phyloP scores from a whole-genome alignment of 2,797 vertebrate genomes.

The Silurus lanzhouensis region DNA sequence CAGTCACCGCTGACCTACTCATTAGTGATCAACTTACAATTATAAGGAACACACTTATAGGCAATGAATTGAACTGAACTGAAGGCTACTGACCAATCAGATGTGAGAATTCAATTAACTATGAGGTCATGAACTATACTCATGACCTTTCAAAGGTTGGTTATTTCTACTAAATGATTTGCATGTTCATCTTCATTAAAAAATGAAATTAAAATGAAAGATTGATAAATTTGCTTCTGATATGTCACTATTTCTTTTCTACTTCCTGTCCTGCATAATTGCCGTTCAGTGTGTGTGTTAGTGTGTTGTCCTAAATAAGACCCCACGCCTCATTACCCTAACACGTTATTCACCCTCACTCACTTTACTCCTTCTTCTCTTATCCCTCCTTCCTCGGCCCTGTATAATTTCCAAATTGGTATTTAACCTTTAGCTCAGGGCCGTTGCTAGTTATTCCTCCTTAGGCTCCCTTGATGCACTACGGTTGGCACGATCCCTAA shows the following conservation, averaged over 20 bases:
- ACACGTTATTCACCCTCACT: background rate
- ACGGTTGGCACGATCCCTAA: constrained; percentile 56
- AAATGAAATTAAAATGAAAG: background rate
- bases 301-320: constrained; percentile 2
- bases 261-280: background rate
- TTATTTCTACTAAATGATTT: background rate
- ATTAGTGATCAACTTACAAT: no score
- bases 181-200: background rate
- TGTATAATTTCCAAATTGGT: constrained; percentile 59
- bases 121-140: background rate
- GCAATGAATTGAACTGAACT: no score
- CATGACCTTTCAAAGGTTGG: background rate
- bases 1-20: no score
- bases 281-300: no score
- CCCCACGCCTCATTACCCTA: constrained; percentile 27
- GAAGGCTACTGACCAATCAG: background rate
- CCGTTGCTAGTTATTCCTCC: constrained; percentile 60
- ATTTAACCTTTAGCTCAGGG: constrained; percentile 67
- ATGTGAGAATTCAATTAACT: background rate
- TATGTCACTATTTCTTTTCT: background rate
- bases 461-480: constrained; percentile 62
- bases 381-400: background rate
- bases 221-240: background rate
- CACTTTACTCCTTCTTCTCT: background rate
- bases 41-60: no score